Evolutionary conservation across 2,113 vertebrate genomes (phyloP), one percentile per base, ranked within the genome.

Genomic region (Hippocampus guttulatus): DNA sequence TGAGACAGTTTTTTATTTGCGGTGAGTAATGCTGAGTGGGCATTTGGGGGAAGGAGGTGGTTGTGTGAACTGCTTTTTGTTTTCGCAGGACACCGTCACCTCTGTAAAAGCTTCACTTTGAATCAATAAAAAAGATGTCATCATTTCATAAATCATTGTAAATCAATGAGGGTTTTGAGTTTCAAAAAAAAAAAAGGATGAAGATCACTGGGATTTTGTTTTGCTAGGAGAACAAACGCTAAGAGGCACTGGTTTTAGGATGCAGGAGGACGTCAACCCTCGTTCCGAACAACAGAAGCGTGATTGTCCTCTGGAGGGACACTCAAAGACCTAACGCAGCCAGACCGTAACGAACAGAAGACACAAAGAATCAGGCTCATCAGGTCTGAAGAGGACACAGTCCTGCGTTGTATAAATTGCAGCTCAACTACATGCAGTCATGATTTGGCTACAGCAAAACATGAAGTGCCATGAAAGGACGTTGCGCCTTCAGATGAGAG

Each of bases 1-100:
- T 69, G 77, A 84, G 81, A 73, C 79, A 77, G 55, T 64, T 85
- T 90, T 91, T 45, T 92, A 92, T 92, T 91, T 74, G 86, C 88
- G 85, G 74, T 90, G 88, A 85, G 84, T 88, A 81, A 84, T 58
- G 79, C 84, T 82, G 69, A 76, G 70, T 51, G 72, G 67, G 76
- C 81, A 85, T 84, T 85, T 77, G 65, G 68, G 77, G 75, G 52
- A 49, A 6, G 25, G 74, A 79, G 81, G 41, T n/a, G 43, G 77
- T 80, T 77, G 73, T 77, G 75, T 72, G 81, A 57, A 78, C 82
- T 64, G 83, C 43, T 77, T 71, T 62, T 71, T 62, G 75, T 80
- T 84, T 81, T 75, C 80, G 76, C 75, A 77, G 74, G 83, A 85
- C 81, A 79, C 23, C 70, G 78, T 55, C 9, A n/a, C 21, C 8